Conservation (phyloP, 2,113 vertebrate genomes). For the Sinocyclocheilus anophthalmus region DNA sequence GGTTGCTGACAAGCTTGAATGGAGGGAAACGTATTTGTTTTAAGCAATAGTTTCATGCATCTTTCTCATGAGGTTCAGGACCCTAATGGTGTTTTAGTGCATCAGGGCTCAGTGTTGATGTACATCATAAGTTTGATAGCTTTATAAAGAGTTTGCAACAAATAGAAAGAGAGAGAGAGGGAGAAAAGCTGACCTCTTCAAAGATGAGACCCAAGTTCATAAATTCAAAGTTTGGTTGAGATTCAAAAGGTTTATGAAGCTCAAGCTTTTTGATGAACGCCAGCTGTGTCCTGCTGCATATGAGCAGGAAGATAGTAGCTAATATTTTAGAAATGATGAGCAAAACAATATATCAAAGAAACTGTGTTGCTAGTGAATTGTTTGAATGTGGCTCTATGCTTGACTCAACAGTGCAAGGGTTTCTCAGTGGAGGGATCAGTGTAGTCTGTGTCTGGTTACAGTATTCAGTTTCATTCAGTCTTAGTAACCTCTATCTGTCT, state of each 20-base stretch:
- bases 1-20: background rate
- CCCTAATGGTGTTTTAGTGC: background rate
- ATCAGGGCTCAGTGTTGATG: background rate
- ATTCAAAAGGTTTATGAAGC: background rate
- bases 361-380: background rate
- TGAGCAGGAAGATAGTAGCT: background rate
- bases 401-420: background rate
- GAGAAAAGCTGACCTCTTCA: background rate
- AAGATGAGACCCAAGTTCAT: background rate
- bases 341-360: background rate
- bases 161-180: background rate
- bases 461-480: constrained; percentile 42
- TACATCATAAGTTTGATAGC: background rate
- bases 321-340: background rate
- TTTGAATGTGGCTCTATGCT: background rate
- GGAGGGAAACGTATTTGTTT: background rate
- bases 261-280: background rate
- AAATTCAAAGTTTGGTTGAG: background rate
- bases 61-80: background rate
- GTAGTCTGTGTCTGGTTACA: constrained; percentile 34
- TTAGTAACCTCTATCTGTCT: background rate
- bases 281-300: background rate
- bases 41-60: background rate
- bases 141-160: background rate
- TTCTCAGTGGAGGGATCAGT: constrained; percentile 13